Conservation (phyloP, 2,113 vertebrate genomes). For the Anser cygnoides region DNA sequence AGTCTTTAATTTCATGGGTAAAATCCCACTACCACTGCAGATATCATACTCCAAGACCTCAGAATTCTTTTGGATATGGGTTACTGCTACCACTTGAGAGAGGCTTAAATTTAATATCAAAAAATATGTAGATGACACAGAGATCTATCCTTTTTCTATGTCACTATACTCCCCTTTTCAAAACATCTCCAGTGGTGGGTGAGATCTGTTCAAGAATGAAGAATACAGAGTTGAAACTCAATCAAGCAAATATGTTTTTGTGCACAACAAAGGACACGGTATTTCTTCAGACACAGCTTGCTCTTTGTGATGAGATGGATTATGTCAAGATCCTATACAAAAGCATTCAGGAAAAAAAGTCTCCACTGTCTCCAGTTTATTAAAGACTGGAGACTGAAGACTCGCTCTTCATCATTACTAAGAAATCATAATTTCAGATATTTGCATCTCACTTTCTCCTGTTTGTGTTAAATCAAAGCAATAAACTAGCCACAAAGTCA, state of each 20-base stretch:
- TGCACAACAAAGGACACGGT: background rate
- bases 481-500: background rate
- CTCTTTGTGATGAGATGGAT: background rate
- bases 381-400: background rate
- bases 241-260: background rate
- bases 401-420: background rate
- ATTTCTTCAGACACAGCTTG: background rate
- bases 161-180: background rate
- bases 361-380: background rate
- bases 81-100: background rate
- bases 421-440: background rate
- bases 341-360: background rate
- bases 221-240: background rate
- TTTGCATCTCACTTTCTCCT: background rate
- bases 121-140: background rate
- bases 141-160: background rate
- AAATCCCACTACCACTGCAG: background rate
- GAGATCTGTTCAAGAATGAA: background rate
- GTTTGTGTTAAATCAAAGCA: background rate
- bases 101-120: background rate
- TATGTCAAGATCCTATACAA: background rate
- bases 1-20: background rate
- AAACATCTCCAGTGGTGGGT: background rate
- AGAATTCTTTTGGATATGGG: background rate
- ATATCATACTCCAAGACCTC: background rate